Evolutionary conservation across 2,888 invertebrate genomes (phyloP).

Genomic region (Eilema depressum): DNA sequence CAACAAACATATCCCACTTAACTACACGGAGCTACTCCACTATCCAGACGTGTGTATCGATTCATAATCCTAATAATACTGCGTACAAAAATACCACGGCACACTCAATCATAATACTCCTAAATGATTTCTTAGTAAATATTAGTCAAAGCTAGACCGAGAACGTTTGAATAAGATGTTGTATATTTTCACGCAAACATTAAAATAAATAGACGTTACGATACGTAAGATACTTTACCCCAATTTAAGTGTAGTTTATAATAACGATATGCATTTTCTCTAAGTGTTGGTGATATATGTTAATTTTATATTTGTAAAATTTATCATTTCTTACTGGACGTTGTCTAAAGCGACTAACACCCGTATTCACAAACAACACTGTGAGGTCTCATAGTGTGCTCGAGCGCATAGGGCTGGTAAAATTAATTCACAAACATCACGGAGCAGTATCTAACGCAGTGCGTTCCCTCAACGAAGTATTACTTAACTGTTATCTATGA

Average conservation of each 20-base stretch:
- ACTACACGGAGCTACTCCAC: constrained; percentile 2
- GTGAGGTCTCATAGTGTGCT: too few relatives aligned
- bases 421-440: too few relatives aligned
- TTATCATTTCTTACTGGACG: background rate
- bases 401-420: too few relatives aligned
- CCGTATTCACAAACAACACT: too few relatives aligned
- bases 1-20: background rate
- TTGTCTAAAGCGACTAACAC: background rate
- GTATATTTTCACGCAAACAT: constrained; percentile 33
- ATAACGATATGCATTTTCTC: constrained; percentile 9
- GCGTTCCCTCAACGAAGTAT: too few relatives aligned
- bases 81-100: constrained; percentile 29
- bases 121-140: constrained; percentile 32
- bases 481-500: too few relatives aligned
- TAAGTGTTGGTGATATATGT: constrained; percentile 1
- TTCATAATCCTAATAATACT: constrained; percentile 24
- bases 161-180: constrained; percentile 28
- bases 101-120: constrained; percentile 30
- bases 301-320: background rate
- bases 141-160: constrained; percentile 7
- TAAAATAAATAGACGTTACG: constrained; percentile 50
- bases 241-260: constrained; percentile 29
- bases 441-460: too few relatives aligned
- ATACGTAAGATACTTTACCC: constrained; percentile 41
- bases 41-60: constrained; percentile 20